These are phyloP conservation scores for Pampusana beccarii DNA, from an alignment of 2,113 vertebrate genomes.

Conservation along the genomic window DNA sequence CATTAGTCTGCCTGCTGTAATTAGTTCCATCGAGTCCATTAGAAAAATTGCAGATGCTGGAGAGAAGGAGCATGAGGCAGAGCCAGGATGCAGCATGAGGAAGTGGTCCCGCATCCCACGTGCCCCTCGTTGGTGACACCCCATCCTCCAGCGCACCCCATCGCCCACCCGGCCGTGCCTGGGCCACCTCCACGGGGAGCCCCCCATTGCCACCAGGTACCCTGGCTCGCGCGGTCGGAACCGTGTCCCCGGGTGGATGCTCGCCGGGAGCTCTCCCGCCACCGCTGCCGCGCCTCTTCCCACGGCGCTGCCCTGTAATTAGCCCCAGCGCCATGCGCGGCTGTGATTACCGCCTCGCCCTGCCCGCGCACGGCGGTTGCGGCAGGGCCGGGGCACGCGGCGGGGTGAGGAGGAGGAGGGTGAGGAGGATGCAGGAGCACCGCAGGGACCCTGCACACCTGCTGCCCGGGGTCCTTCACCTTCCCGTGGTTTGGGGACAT, in stretches of 20 bases:
- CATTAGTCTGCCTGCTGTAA: constrained; percentile 30
- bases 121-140: not conserved
- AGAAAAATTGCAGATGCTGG: constrained; percentile 52
- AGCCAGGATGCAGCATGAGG: not conserved
- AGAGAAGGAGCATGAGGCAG: constrained; percentile 6
- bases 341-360: constrained; percentile 51
- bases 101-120: not conserved
- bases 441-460: accelerated
- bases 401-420: not conserved
- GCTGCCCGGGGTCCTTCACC: not conserved
- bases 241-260: not conserved
- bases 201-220: not conserved
- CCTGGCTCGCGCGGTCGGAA: accelerated
- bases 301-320: constrained; percentile 31
- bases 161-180: not conserved
- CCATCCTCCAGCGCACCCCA: not conserved
- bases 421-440: not conserved
- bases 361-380: not conserved
- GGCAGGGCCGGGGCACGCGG: not conserved
- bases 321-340: not conserved
- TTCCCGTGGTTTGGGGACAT: accelerated
- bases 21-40: constrained; percentile 33
- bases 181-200: accelerated
- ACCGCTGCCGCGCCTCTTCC: not conserved
- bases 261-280: not conserved